These are phyloP conservation scores for Eulacestoma nigropectus DNA, from an alignment of 2,113 vertebrate species.

Conservation along the genomic window DNA sequence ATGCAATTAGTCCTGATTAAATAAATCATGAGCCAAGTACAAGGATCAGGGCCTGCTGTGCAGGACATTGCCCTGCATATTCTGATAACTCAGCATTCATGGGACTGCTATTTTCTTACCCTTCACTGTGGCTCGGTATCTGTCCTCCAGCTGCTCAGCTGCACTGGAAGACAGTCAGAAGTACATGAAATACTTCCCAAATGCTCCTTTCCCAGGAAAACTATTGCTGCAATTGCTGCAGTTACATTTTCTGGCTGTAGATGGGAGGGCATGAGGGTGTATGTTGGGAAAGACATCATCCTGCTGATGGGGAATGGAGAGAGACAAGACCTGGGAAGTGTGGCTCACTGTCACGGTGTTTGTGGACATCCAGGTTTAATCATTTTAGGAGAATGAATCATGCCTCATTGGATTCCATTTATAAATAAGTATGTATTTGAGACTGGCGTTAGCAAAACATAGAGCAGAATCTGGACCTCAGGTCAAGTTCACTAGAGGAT, in stretches of 20 bases:
- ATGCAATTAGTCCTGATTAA: not conserved
- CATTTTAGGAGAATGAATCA: not conserved
- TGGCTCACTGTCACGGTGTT: not conserved
- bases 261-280: not conserved
- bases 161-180: not conserved
- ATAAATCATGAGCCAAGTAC: not conserved
- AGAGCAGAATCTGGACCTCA: not conserved
- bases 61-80: not conserved
- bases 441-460: not conserved
- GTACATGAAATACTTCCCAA: not conserved
- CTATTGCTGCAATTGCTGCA: not conserved
- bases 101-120: not conserved
- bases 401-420: not conserved
- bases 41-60: not conserved
- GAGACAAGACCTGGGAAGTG: no score
- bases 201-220: not conserved
- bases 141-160: constrained; percentile 2
- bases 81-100: not conserved
- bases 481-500: constrained; percentile 29
- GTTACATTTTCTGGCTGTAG: not conserved
- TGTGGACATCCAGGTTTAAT: not conserved
- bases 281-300: not conserved
- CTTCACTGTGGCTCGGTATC: not conserved
- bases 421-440: not conserved
- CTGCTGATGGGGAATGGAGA: not conserved